Base-by-base conservation (phyloP, 2,113 vertebrate species). In the Lasiurus cinereus region DNA sequence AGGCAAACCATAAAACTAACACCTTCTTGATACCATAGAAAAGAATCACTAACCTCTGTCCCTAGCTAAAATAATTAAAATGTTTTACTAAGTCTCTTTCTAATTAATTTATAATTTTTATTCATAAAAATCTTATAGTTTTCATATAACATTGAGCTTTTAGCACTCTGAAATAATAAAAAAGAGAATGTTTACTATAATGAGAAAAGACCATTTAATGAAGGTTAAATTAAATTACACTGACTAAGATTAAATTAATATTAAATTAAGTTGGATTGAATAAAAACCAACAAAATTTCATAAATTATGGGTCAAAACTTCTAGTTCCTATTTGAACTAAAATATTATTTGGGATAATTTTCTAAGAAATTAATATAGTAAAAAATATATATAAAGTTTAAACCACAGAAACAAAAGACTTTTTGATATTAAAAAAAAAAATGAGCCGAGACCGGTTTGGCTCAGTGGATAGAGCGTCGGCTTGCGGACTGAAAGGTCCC, bases 41-140 rank as follows among this genome's bases (percentile, higher is more conserved):
- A 93, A 94, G 70, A 95, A 79, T 83, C 39, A 73, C 22, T 79
- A 87, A 15, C 24, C 21, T 27, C 43, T 22, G 62, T 83, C 18
- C 89, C 31, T 74, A 87, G 52, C 29, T 62, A 56, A 83, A 95
- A 76, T 70, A 90, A 87, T 88, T 50, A 33, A 54, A 76, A 94
- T 56, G 36, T 78, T 95, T 95, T 74, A 93, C 22, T 83, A 77
- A 87, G 22, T 69, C 76, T 89, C 36, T 93, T 95, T 83, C 1
- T 19, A 73, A 50, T 94, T 93, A 90, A 36, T 70, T 94, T 83
- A 64, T 94, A 39, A 48, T 84, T 90, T 94, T 82, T 64, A 85
- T 39, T 92, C 22, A 83, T 8, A 66, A 77, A 95, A 86, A 66
- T 70, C 19, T 90, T 27, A 59, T 83, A 66, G 13, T 84, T 94